Evolutionary conservation across 2,797 vertebrate genomes (phyloP).

Genomic region (Pantherophis vulpinus): DNA sequence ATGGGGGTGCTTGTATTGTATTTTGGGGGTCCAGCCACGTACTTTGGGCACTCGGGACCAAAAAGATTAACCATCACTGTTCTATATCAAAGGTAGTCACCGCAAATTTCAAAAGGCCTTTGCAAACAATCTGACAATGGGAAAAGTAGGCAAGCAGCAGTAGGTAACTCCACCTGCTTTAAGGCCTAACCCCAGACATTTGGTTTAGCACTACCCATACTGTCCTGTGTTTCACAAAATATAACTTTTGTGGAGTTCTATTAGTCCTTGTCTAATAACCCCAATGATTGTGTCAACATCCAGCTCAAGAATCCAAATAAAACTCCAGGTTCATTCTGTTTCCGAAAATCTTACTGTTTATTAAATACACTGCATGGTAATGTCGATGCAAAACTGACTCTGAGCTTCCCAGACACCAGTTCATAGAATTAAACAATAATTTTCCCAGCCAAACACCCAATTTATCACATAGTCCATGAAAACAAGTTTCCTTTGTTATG

Average conservation of each 20-base stretch:
- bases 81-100: neutral
- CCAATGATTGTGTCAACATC: neutral
- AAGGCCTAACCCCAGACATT: neutral
- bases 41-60: too few relatives aligned
- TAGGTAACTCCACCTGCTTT: neutral
- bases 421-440: too few relatives aligned
- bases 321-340: neutral
- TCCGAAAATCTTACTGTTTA: neutral
- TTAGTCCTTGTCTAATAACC: neutral
- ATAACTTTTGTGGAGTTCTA: neutral
- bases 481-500: too few relatives aligned
- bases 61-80: neutral
- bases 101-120: neutral
- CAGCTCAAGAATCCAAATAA: neutral
- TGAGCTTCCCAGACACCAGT: too few relatives aligned
- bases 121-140: neutral
- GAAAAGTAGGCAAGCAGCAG: neutral
- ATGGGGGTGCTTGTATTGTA: too few relatives aligned
- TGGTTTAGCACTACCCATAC: neutral
- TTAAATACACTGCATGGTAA: too few relatives aligned
- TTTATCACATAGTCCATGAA: too few relatives aligned
- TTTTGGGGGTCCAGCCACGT: too few relatives aligned
- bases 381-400: too few relatives aligned
- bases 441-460: too few relatives aligned
- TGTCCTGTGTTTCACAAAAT: neutral